Base-by-base conservation (phyloP, 2,113 vertebrate genomes). In the Ammodramus savannarum region DNA sequence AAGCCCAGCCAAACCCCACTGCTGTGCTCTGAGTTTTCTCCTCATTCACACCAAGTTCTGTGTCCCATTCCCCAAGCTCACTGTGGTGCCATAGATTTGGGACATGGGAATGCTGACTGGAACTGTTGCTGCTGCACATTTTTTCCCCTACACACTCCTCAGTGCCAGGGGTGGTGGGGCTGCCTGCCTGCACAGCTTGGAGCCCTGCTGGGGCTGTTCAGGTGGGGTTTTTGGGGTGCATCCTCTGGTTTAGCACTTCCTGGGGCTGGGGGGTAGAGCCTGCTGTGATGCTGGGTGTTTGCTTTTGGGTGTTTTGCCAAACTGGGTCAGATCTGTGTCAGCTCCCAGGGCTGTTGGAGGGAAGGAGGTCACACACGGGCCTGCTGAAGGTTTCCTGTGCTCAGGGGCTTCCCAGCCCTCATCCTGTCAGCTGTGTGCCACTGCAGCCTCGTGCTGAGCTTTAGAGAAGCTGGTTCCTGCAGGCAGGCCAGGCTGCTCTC, bases 181-280 rank as follows among this genome's bases (percentile, higher is more conserved):
- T 81, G 81, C 46, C 31, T 10, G 6, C 21, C 38, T 74, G 41
- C 9, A 46, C 31, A 11, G 19, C 31, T 34, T 72, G 44, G 32
- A 44, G 1, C 19, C 52, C 38, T 58, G 8, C 61, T 52, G 52
- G 52, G 44, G 54, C 61, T 79, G 10, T 25, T 62, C 1, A 3
- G 32, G 61, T 25, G 65, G n/a, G 48, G 27, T 3, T 65, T 78
- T 67, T 11, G 20, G 13, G 74, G 13, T 3, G 2, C 73, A 22
- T 59, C 61, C 73, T 59, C 72, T 59, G 87, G 48, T 62, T 93
- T 7, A 72, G 69, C 27, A 15, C 74, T 93, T 85, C 76, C 93
- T 71, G 19, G 43, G 62, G 16, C 9, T 17, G 1, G 3, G 19
- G 4, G 29, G 10, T 13, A 32, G 75, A 63, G 25, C 25, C 62